These are phyloP conservation scores for Pseudomugil gertrudae DNA, from an alignment of 2,797 vertebrate genomes.

Conservation along the genomic window DNA sequence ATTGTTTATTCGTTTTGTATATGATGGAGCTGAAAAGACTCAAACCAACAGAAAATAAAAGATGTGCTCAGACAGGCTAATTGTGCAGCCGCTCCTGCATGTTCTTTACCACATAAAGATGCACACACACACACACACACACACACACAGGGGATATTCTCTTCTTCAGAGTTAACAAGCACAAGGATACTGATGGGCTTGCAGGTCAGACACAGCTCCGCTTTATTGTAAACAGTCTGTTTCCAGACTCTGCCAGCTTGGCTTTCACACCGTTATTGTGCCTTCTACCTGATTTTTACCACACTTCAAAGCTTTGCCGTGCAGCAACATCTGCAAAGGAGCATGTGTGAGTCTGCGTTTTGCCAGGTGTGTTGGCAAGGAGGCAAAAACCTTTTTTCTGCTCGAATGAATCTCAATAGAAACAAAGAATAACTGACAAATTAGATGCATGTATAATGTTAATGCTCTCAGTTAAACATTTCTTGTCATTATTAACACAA, in stretches of 20 bases:
- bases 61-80: constrained; percentile 16
- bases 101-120: neutral
- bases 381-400: too few relatives aligned
- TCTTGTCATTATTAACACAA: neutral
- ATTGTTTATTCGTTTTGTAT: neutral
- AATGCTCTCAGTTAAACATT: too few relatives aligned
- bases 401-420: too few relatives aligned
- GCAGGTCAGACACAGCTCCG: constrained; percentile 13
- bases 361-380: too few relatives aligned
- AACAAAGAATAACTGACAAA: too few relatives aligned
- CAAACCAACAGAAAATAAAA: neutral
- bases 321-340: neutral
- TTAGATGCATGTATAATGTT: neutral
- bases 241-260: constrained; percentile 34
- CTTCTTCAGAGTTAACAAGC: constrained; percentile 26
- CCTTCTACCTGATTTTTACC: neutral
- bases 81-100: constrained; percentile 29
- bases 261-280: neutral
- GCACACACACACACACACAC: constrained; percentile 23
- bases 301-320: neutral
- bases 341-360: too few relatives aligned
- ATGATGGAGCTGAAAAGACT: neutral
- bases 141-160: constrained; percentile 28
- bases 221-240: constrained; percentile 14
- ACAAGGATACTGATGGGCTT: neutral